Evolutionary conservation across 2,113 vertebrate genomes (phyloP).

Genomic region (Excalfactoria chinensis): DNA sequence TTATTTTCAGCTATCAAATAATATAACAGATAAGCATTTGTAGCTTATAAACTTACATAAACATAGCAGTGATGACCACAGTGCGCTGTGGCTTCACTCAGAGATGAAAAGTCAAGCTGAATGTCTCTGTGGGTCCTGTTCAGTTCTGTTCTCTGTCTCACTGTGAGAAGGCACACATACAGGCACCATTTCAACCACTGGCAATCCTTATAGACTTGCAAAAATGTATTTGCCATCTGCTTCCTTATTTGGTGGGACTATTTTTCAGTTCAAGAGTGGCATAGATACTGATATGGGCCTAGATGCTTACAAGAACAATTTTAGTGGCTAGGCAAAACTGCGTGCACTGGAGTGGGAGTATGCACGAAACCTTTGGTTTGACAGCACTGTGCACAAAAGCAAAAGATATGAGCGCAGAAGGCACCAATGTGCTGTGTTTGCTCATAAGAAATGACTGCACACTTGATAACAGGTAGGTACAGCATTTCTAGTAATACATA

Average conservation of each 20-base stretch:
- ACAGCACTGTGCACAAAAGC: neutral
- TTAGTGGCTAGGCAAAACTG: neutral
- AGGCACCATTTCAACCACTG: neutral
- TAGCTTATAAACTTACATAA: neutral
- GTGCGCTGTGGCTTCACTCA: neutral
- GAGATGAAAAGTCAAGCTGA: neutral
- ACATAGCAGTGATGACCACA: neutral
- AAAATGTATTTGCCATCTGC: neutral
- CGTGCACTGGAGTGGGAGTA: neutral
- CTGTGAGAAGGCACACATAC: neutral
- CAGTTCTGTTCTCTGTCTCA: neutral
- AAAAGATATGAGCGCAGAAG: neutral
- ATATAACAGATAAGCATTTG: neutral
- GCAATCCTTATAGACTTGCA: neutral
- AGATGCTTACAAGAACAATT: neutral
- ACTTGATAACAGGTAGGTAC: neutral
- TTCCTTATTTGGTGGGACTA: neutral
- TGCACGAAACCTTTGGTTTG: neutral
- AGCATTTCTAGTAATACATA: neutral
- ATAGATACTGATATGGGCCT: fast-evolving
- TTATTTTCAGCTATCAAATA: neutral
- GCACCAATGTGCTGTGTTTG: neutral
- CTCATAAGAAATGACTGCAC: neutral
- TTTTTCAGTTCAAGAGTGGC: neutral
- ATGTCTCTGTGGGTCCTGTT: neutral